Evolutionary conservation across 2,888 invertebrate genomes (phyloP).

Genomic region (Drosophila hamatofila): DNA sequence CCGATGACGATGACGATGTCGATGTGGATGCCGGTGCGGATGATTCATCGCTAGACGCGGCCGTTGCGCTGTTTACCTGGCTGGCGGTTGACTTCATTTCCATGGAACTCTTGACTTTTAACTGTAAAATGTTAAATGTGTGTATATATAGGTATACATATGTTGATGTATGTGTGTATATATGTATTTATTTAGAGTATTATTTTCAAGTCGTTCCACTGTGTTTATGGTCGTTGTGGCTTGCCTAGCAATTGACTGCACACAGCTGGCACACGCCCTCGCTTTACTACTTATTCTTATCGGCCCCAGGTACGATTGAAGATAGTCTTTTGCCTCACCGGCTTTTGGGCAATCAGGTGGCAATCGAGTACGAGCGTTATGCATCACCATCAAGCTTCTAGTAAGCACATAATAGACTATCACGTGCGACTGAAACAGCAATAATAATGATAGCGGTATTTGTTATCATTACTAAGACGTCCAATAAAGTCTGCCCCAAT

Average conservation of each 20-base stretch:
- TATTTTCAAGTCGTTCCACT: constrained; percentile 22
- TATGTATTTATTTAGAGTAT: background rate
- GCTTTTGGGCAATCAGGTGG: constrained; percentile 44
- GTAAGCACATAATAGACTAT: constrained; percentile 26
- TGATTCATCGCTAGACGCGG: constrained; percentile 34
- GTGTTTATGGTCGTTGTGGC: constrained; percentile 35
- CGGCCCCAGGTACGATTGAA: constrained; percentile 13
- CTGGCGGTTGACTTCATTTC: constrained; percentile 48
- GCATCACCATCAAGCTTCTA: constrained; percentile 26
- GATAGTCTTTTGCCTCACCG: constrained; percentile 26
- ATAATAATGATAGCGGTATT: constrained; percentile 10
- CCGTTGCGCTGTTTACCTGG: constrained; percentile 18
- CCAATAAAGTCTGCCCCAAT: constrained; percentile 11
- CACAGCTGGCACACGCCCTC: constrained; percentile 17
- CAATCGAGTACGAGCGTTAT: constrained; percentile 27
- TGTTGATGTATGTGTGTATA: background rate
- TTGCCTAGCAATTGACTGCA: constrained; percentile 24
- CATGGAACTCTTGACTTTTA: constrained; percentile 29
- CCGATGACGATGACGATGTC: background rate
- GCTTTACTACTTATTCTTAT: constrained; percentile 33
- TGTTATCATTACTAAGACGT: constrained; percentile 27
- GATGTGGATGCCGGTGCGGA: constrained; percentile 8
- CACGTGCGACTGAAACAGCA: constrained; percentile 36
- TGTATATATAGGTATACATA: background rate
- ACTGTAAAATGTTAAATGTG: constrained; percentile 20